Conservation (phyloP, 2,797 vertebrate species). For the Aselliscus stoliczkanus region DNA sequence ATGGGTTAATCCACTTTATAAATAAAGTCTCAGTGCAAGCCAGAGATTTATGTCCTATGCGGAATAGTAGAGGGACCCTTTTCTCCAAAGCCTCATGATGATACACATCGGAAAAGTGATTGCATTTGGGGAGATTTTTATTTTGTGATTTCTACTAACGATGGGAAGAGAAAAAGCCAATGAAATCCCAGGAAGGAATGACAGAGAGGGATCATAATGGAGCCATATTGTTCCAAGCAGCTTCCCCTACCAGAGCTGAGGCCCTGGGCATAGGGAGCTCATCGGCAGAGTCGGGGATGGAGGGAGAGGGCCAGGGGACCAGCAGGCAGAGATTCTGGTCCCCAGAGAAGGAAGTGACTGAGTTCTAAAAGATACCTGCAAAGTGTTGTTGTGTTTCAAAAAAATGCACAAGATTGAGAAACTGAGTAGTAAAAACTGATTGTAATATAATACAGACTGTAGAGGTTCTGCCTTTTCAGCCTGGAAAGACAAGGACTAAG, state of each 20-base stretch:
- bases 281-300: conserved; percentile 57
- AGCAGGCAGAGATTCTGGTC: conserved; percentile 1
- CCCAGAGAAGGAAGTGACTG: background rate
- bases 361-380: background rate
- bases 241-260: conserved; percentile 57
- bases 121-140: conserved; percentile 74
- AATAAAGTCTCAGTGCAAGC: conserved; percentile 52
- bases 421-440: background rate
- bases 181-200: conserved; percentile 75
- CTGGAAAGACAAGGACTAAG: background rate
- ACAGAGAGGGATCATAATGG: conserved; percentile 68
- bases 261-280: conserved; percentile 64
- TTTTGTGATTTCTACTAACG: conserved; percentile 76
- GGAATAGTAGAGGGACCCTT: conserved; percentile 24
- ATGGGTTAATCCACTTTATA: conserved; percentile 50
- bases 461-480: background rate
- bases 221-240: conserved; percentile 74
- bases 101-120: conserved; percentile 56
- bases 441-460: background rate
- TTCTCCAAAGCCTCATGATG: conserved; percentile 36
- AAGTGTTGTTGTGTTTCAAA: background rate
- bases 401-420: background rate
- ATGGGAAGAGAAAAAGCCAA: conserved; percentile 77
- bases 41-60: conserved; percentile 52
- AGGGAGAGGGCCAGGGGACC: conserved; percentile 49